Percentiles rank a stretch among this genome's conserved stretches.
Evolutionary conservation across 2,888 invertebrate genomes (phyloP).

Genomic region (Brachycybe producta): DNA sequence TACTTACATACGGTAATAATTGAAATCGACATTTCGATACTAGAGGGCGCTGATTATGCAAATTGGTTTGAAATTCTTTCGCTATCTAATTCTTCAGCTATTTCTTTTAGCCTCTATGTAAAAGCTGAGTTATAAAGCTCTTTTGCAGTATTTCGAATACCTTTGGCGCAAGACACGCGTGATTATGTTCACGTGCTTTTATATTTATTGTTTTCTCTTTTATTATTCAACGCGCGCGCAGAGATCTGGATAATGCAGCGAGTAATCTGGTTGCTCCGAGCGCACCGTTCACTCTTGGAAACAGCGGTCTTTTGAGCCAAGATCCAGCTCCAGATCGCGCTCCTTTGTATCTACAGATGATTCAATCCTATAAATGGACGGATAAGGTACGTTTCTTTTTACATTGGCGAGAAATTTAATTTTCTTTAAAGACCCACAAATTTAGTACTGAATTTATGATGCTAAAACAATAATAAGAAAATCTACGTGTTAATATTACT

Average conservation of each 20-base stretch:
- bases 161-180: no score
- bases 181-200: no score
- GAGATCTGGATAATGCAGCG: conserved; percentile 69
- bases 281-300: conserved; percentile 70
- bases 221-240: no score
- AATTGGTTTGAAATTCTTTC: not conserved
- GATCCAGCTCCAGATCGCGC: conserved; percentile 84
- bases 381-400: conserved; percentile 51
- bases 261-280: conserved; percentile 57
- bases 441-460: no score
- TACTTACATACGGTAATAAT: conserved; percentile 53
- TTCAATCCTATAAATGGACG: conserved; percentile 85
- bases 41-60: no score
- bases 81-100: conserved; percentile 14
- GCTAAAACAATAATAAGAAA: no score
- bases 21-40: not conserved
- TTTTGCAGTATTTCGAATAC: no score
- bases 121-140: no score
- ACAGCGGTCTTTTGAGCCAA: conserved; percentile 71
- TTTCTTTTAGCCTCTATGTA: no score
- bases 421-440: no score
- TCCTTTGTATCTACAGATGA: conserved; percentile 69
- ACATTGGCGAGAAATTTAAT: not conserved
- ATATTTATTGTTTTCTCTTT: no score
- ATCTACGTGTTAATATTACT: no score